Conservation (phyloP, 2,888 invertebrate species). For the Himalopsyche kuldschensis region DNA sequence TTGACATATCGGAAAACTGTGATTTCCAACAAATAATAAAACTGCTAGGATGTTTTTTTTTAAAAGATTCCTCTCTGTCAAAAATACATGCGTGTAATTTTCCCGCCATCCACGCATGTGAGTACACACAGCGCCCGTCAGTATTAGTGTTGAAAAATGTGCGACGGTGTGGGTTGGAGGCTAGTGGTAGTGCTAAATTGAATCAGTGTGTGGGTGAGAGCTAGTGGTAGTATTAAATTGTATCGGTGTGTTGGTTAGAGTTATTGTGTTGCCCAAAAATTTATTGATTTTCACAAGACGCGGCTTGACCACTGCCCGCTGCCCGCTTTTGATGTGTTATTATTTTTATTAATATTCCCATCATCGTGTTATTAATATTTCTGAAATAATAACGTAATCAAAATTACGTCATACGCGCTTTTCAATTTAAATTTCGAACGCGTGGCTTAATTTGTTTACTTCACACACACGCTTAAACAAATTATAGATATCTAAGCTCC, state of each 20-base stretch:
- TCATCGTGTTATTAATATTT: not conserved
- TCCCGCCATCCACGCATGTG: slow-evolving; percentile 1
- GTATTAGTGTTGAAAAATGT: not conserved
- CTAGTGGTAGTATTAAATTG: not conserved
- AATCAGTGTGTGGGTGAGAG: not conserved
- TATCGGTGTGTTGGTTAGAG: slow-evolving; percentile 18
- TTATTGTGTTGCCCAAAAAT: slow-evolving; percentile 41
- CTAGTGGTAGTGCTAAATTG: not conserved
- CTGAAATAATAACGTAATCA: too few species aligned
- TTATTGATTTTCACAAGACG: slow-evolving; percentile 38
- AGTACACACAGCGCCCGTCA: not conserved
- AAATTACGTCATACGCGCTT: too few species aligned
- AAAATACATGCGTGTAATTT: not conserved
- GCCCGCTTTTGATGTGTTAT: slow-evolving; percentile 39
- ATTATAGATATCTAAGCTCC: too few species aligned
- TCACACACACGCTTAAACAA: too few species aligned
- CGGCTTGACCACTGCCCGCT: slow-evolving; percentile 39
- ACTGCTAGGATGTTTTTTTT: not conserved
- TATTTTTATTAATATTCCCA: slow-evolving; percentile 31
- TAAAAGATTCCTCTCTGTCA: not conserved
- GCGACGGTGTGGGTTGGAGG: not conserved
- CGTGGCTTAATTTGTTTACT: too few species aligned
- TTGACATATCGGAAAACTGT: too few species aligned
- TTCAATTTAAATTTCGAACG: too few species aligned
- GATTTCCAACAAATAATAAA: too few species aligned